Base-by-base conservation (phyloP, 1,140 invertebrate genomes). In the Atopsyche davidsoni region DNA sequence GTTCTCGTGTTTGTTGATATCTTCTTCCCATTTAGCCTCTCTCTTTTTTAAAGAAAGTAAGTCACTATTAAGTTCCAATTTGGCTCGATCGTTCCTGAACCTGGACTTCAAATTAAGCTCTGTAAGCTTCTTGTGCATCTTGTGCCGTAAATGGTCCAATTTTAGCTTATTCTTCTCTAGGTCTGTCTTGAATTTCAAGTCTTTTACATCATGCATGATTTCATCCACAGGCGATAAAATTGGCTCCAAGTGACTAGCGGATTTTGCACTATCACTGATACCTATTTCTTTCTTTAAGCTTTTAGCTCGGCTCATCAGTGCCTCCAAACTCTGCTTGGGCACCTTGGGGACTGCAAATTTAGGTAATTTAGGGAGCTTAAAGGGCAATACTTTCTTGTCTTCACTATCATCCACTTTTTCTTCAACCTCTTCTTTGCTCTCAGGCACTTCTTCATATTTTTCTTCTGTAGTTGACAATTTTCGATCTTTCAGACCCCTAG, bases 81-180 rank as follows among this genome's bases (percentile, higher is more conserved):
- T n/a, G n/a, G n/a, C n/a, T n/a, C n/a, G n/a, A n/a, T n/a, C n/a
- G n/a, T n/a, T n/a, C n/a, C n/a, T n/a, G n/a, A n/a, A n/a, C n/a
- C n/a, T n/a, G n/a, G n/a, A n/a, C n/a, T n/a, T 51, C 11, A 56
- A 24, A 40, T 47, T 14, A 21, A 43, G n/a, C 9, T 51, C 42
- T 21, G 55, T 46, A 24, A 57, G 19, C 36, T 43, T 50, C 2
- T 46, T 42, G 41, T 57, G 46, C 18, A 53, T 36, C 47, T 46
- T 57, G 16, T 32, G 10, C 36, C 51, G 32, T 18, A 57, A 16
- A 4, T 57, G 31, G 14, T 51, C 42, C 22, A 57, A 39, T 50
- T 47, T 57, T 10, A 46, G 11, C 7, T 51, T 22, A 35, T 46
- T 52, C 28, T 46, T 57, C 31, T 43, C 31, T 25, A 57, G 31